Evolutionary conservation across 1,140 invertebrate genomes (phyloP).

Genomic region (Meteorus sp.): DNA sequence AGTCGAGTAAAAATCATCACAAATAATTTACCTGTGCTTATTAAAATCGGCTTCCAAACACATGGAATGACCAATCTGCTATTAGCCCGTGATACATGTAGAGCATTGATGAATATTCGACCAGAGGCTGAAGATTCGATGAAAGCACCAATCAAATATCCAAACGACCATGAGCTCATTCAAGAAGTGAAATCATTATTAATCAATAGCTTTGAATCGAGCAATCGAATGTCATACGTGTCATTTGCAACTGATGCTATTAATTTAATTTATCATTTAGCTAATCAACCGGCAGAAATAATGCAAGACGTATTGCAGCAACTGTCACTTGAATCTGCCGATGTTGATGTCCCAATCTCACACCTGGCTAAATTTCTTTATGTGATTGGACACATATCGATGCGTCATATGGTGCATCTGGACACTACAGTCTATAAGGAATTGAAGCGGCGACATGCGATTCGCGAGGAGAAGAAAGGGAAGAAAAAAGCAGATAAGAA

Average conservation of each 20-base stretch:
- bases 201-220: constrained; percentile 52
- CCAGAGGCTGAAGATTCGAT: constrained; percentile 36
- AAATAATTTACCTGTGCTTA: constrained; percentile 64
- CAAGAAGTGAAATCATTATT: constrained; percentile 54
- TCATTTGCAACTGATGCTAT: constrained; percentile 65
- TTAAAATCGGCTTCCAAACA: constrained; percentile 62
- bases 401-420: constrained; percentile 76
- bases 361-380: constrained; percentile 61
- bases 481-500: constrained; percentile 41
- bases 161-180: constrained; percentile 64
- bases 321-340: constrained; percentile 27
- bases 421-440: constrained; percentile 78
- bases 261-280: constrained; percentile 63
- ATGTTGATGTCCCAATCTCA: constrained; percentile 17
- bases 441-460: constrained; percentile 63
- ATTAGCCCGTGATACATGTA: constrained; percentile 64
- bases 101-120: constrained; percentile 61
- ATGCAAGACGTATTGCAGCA: constrained; percentile 41
- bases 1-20: constrained; percentile 60
- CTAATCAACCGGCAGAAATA: constrained; percentile 49
- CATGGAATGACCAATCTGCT: constrained; percentile 59
- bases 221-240: constrained; percentile 59
- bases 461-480: constrained; percentile 51
- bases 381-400: constrained; percentile 71
- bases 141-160: constrained; percentile 48